Conservation (phyloP, 1,140 invertebrate species). For the Plutomurus gul region DNA sequence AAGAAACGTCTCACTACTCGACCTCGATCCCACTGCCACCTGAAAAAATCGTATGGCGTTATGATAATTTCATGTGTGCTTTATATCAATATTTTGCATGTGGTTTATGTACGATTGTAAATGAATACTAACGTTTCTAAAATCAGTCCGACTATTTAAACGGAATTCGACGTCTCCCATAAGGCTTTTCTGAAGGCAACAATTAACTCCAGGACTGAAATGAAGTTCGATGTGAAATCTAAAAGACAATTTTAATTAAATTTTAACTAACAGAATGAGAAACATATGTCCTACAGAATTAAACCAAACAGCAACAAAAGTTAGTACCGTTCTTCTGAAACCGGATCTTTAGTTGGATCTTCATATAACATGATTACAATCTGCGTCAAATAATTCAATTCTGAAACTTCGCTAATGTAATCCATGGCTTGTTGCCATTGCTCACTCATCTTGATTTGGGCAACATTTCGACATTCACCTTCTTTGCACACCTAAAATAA, state of each 20-base stretch:
- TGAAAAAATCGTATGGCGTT: too few species aligned
- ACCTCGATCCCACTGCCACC: too few species aligned
- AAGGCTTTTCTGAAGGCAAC: conserved; percentile 90
- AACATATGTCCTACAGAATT: not conserved
- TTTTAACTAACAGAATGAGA: not conserved
- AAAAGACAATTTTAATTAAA: conserved; percentile 53
- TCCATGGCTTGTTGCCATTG: conserved; percentile 99
- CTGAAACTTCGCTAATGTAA: conserved; percentile 94
- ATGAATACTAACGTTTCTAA: too few species aligned
- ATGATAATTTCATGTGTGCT: too few species aligned
- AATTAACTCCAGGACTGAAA: conserved; percentile 96
- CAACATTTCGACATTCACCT: not conserved
- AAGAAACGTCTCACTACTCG: too few species aligned
- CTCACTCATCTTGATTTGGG: conserved; percentile 72
- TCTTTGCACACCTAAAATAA: not conserved
- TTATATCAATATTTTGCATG: too few species aligned
- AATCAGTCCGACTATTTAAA: conserved; percentile 87
- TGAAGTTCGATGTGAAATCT: conserved; percentile 95
- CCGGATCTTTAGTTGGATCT: conserved; percentile 93
- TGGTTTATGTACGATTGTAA: too few species aligned
- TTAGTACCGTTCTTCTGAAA: conserved; percentile 74
- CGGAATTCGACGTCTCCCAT: conserved; percentile 91
- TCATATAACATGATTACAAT: conserved; percentile 99
- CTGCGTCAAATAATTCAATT: conserved; percentile 99
- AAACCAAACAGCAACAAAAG: too few species aligned